Percentiles rank a stretch among this genome's conserved stretches.
Evolutionary conservation across 2,113 vertebrate genomes (phyloP).

Genomic region (Dicaeum eximium): DNA sequence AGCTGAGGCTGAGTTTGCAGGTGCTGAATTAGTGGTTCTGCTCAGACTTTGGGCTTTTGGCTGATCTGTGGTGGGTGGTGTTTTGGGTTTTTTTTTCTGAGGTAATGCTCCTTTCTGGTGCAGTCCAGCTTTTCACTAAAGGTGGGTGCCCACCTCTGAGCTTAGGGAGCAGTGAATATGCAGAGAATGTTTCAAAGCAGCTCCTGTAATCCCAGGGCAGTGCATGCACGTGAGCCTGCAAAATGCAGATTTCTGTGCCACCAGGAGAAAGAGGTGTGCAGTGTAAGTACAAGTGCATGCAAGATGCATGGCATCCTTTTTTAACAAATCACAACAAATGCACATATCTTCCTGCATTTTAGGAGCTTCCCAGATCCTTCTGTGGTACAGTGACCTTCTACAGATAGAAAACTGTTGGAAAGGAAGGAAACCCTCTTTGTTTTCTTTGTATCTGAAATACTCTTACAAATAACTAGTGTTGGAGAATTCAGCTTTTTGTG

Average conservation of each 20-base stretch:
- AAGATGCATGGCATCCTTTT: neutral
- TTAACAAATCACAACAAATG: neutral
- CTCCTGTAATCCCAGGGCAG: neutral
- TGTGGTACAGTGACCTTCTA: neutral
- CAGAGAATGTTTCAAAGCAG: neutral
- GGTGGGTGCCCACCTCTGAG: neutral
- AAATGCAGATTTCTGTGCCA: neutral
- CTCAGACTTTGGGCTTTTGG: neutral
- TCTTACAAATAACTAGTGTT: neutral
- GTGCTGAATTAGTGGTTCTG: neutral
- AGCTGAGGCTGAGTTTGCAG: neutral
- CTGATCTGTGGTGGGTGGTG: neutral
- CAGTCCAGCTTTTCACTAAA: neutral
- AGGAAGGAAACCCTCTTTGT: neutral
- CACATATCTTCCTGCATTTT: neutral
- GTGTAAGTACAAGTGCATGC: neutral
- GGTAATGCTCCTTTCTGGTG: neutral
- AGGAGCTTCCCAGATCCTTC: neutral
- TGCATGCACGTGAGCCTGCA: neutral
- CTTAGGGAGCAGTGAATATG: neutral
- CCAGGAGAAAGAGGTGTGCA: neutral
- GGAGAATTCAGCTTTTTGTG: neutral
- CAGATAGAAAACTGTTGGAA: neutral
- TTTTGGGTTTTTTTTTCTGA: neutral
- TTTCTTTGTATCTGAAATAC: neutral